Percentiles rank a stretch among this genome's conserved stretches.
These are phyloP conservation scores for Podocnemis expansa DNA, from an alignment of 2,113 vertebrate genomes.

Conservation along the genomic window DNA sequence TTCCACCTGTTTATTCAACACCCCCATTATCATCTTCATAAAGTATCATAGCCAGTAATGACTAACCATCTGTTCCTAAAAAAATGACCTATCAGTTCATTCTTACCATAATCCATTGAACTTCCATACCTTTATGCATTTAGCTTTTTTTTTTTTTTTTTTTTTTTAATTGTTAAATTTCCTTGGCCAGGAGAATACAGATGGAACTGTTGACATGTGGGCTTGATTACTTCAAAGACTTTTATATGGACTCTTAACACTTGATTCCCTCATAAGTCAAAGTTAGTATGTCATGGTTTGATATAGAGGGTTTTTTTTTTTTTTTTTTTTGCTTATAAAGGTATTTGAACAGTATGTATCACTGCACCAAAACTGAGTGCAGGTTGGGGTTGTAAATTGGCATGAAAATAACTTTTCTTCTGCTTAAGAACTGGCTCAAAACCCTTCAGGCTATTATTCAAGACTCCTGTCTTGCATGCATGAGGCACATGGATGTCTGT, in stretches of 20 bases:
- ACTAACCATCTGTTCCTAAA: not conserved
- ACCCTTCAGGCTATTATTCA: not conserved
- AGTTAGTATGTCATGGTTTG: not conserved
- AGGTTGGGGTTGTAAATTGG: not conserved
- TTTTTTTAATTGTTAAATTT: not conserved
- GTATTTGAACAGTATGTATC: not conserved
- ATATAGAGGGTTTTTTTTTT: too few species aligned
- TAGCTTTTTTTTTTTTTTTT: not conserved
- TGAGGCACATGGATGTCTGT: not conserved
- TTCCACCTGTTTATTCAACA: not conserved
- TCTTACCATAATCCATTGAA: not conserved
- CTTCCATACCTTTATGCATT: not conserved
- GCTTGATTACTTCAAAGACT: not conserved
- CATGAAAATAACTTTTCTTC: not conserved
- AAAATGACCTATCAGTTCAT: not conserved
- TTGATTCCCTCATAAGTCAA: not conserved
- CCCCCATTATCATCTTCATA: not conserved
- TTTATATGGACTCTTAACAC: not conserved
- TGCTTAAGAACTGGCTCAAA: not conserved
- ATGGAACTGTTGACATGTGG: not conserved
- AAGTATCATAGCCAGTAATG: not conserved
- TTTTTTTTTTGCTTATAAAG: not conserved
- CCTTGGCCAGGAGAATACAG: not conserved
- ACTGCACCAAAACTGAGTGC: not conserved
- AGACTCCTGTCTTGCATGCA: not conserved